phyloP scores from a whole-genome alignment of 1,140 invertebrate species.

The Halesus radiatus region DNA sequence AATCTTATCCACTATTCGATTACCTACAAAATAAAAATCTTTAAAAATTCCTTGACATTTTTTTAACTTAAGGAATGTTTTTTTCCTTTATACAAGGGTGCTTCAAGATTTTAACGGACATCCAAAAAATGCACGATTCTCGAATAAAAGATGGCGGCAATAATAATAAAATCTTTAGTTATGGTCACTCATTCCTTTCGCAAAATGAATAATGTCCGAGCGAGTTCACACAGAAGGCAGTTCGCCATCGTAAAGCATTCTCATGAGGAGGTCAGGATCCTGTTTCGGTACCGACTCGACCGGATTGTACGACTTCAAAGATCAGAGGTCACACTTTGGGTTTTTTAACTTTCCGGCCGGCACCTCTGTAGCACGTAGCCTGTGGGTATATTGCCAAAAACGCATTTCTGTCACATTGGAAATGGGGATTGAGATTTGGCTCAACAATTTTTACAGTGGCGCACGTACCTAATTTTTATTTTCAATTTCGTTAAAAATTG shows the following conservation, averaged over 20 bases:
- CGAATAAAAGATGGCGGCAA: conserved; percentile 22
- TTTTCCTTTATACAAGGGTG: background rate
- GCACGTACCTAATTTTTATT: background rate
- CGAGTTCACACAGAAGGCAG: conserved; percentile 51
- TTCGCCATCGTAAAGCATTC: conserved; percentile 38
- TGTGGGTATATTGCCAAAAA: conserved; percentile 17
- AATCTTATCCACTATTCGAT: too few species aligned
- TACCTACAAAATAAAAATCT: too few species aligned
- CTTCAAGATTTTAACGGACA: conserved; percentile 13
- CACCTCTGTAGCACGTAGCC: too few species aligned
- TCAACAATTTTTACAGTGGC: background rate
- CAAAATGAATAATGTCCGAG: conserved; percentile 55
- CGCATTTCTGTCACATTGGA: conserved; percentile 20
- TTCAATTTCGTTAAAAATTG: too few species aligned
- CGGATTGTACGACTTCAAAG: conserved; percentile 34
- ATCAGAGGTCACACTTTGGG: conserved; percentile 45
- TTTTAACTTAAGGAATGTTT: too few species aligned
- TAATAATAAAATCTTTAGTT: conserved; percentile 45
- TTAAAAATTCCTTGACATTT: too few species aligned
- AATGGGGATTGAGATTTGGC: conserved; percentile 18
- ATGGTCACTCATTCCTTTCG: conserved; percentile 47
- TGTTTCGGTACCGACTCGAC: conserved; percentile 43
- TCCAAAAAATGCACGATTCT: conserved; percentile 8
- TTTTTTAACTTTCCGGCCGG: background rate
- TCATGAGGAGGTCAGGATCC: conserved; percentile 48